These are phyloP conservation scores for Florisuga fusca DNA, from an alignment of 2,797 vertebrate species.

Conservation along the genomic window DNA sequence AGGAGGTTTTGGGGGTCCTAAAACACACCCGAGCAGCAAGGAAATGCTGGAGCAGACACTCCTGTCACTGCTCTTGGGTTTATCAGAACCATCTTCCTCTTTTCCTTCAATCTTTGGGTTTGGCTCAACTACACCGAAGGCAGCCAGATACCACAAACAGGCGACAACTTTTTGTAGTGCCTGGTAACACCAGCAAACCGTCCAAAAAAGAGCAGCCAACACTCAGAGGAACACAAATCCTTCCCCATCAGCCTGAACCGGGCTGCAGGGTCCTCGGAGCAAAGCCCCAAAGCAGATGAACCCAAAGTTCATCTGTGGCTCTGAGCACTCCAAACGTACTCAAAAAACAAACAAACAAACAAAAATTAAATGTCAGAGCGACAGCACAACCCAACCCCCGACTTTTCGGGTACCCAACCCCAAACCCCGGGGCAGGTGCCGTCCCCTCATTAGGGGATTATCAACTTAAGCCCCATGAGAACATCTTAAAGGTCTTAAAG, in stretches of 20 bases:
- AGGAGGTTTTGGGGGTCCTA: no score
- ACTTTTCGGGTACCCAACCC: no score
- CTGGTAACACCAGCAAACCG: no score
- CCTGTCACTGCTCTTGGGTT: background rate
- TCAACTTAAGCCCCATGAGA: background rate
- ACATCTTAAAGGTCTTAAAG: background rate
- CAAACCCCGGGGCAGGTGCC: background rate
- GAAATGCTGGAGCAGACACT: accelerated
- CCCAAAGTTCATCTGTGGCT: background rate
- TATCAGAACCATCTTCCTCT: background rate
- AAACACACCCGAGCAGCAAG: accelerated
- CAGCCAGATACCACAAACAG: accelerated
- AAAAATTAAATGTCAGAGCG: no score
- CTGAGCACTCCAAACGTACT: no score
- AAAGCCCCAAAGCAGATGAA: background rate
- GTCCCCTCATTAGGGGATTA: background rate
- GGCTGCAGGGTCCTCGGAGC: background rate
- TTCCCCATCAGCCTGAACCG: background rate
- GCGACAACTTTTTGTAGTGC: accelerated
- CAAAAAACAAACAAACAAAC: no score
- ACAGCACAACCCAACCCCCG: no score
- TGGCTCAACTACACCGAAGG: accelerated
- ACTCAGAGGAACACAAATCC: background rate
- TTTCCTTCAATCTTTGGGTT: accelerated
- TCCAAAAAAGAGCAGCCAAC: no score